Conservation (phyloP, 2,888 invertebrate species). For the Mayetiola destructor region DNA sequence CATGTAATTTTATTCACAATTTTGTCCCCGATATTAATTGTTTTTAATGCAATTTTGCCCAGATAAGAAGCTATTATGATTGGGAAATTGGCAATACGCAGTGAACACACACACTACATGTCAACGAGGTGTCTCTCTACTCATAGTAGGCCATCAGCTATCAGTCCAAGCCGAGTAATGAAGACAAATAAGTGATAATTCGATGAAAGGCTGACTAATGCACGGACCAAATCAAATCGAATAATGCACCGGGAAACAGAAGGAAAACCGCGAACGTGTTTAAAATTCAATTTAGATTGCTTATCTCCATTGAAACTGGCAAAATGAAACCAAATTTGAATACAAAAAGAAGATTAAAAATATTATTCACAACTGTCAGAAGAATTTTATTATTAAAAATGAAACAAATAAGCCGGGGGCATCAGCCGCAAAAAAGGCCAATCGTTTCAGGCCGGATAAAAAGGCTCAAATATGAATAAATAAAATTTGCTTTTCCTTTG, state of each 20-base stretch:
- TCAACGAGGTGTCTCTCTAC: no score
- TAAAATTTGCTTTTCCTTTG: not conserved
- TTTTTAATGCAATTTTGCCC: no score
- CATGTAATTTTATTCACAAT: no score
- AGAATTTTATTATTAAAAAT: no score
- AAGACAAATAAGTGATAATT: slow-evolving; percentile 12
- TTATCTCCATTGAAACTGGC: not conserved
- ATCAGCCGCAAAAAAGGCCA: no score
- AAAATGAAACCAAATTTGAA: no score
- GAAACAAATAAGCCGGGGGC: no score
- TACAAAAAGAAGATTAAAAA: not conserved
- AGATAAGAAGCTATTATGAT: no score
- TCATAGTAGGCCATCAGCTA: not conserved
- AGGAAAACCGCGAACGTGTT: not conserved
- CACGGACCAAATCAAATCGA: not conserved
- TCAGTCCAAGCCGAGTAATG: not conserved
- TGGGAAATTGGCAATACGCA: no score
- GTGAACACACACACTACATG: no score
- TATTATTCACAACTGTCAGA: slow-evolving; percentile 9
- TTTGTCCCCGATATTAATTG: no score
- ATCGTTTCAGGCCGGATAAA: not conserved
- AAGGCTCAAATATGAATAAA: not conserved
- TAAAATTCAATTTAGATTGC: slow-evolving; percentile 10
- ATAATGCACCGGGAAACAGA: not conserved
- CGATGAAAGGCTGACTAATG: not conserved